Conservation (phyloP, 2,113 vertebrate genomes). For the Cricetomys ansorgei region DNA sequence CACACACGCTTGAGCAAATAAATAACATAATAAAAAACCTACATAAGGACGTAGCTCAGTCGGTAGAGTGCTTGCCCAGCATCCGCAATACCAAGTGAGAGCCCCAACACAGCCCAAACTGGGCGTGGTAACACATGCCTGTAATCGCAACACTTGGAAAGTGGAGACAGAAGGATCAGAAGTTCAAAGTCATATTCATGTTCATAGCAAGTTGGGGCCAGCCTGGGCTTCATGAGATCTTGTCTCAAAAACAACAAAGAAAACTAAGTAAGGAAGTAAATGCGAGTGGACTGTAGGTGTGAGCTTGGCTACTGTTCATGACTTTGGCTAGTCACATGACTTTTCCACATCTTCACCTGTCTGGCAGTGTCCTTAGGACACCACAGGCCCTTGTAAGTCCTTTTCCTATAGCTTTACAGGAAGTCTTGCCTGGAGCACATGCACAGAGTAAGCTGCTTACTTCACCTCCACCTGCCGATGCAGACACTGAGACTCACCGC, state of each 20-base stretch:
- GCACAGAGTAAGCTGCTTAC: neutral
- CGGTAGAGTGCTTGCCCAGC: neutral
- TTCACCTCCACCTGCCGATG: neutral
- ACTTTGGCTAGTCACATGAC: neutral
- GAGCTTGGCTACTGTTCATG: neutral
- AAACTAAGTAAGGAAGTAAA: neutral
- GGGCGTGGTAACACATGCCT: neutral
- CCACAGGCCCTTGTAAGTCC: neutral
- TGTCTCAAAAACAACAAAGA: neutral
- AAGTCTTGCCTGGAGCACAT: neutral
- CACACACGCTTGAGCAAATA: neutral
- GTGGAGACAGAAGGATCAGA: neutral
- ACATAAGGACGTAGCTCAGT: neutral
- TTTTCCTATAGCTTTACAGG: neutral
- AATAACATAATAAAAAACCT: neutral
- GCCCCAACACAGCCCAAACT: neutral
- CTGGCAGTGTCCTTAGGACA: neutral
- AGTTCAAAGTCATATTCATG: neutral
- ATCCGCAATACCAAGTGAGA: neutral
- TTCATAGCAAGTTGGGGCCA: neutral
- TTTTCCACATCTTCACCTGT: neutral
- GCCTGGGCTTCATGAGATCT: neutral
- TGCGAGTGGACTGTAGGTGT: neutral
- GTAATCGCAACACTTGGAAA: neutral
- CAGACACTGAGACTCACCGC: neutral